Conservation (phyloP, 2,113 vertebrate genomes). For the Nanorana parkeri region DNA sequence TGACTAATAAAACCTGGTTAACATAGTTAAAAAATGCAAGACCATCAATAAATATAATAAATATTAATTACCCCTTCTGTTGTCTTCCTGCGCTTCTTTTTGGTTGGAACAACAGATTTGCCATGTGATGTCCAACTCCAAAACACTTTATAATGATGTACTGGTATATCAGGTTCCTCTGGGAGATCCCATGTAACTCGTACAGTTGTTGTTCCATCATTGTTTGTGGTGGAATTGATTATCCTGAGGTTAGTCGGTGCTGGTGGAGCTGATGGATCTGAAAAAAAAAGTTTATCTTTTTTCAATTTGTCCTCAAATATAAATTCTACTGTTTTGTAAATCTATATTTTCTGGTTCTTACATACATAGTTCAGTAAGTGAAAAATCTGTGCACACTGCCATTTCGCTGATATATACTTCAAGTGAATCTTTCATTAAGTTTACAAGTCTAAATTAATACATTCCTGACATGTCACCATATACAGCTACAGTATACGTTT, state of each 20-base stretch:
- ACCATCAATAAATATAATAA: too few relatives aligned
- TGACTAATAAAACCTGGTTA: too few relatives aligned
- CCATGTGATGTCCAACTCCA: slow-evolving; percentile 87
- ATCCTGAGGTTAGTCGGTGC: slow-evolving; percentile 80
- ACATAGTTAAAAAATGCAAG: too few relatives aligned
- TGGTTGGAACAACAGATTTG: slow-evolving; percentile 83
- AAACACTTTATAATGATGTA: slow-evolving; percentile 94
- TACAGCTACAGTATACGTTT: too few relatives aligned
- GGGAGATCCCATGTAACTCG: slow-evolving; percentile 83
- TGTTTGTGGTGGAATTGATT: slow-evolving; percentile 75
- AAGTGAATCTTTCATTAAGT: too few relatives aligned
- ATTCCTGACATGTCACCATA: too few relatives aligned
- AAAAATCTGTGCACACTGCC: neutral
- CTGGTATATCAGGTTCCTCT: slow-evolving; percentile 87
- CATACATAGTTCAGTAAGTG: neutral
- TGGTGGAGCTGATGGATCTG: slow-evolving; percentile 89
- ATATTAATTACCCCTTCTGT: slow-evolving; percentile 77
- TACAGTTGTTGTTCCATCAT: slow-evolving; percentile 78
- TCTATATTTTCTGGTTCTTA: neutral
- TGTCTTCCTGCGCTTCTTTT: slow-evolving; percentile 91
- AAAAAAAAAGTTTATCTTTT: slow-evolving; percentile 12
- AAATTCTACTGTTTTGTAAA: neutral
- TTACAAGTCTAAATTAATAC: too few relatives aligned
- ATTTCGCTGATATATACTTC: too few relatives aligned
- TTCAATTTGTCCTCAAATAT: neutral